phyloP scores from a whole-genome alignment of 2,113 vertebrate genomes.

The Hippocampus abdominalis region DNA sequence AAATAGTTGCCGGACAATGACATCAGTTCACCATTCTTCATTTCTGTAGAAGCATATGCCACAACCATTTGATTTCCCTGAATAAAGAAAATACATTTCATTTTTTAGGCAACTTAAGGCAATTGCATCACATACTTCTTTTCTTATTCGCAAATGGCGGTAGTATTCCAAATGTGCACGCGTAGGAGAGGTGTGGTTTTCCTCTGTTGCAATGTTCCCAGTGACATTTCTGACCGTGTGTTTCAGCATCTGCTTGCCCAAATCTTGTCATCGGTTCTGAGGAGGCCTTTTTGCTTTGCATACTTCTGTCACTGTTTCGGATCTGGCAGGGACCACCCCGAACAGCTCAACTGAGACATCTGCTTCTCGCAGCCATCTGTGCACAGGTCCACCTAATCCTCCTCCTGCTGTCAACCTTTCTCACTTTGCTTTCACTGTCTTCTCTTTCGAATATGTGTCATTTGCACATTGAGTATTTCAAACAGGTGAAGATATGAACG shows the following conservation, averaged over 20 bases:
- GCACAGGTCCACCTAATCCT: conserved; percentile 59
- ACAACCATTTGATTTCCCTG: no score
- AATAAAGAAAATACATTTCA: neutral
- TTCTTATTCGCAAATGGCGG: neutral
- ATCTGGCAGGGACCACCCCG: conserved; percentile 59
- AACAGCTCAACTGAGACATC: conserved; percentile 66
- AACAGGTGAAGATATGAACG: conserved; percentile 4
- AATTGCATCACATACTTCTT: neutral
- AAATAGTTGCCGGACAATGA: neutral
- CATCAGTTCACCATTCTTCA: neutral
- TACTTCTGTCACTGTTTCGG: conserved; percentile 57
- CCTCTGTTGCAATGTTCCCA: conserved; percentile 6
- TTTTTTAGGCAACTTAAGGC: neutral
- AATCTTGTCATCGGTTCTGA: conserved; percentile 53
- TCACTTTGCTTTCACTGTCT: conserved; percentile 18
- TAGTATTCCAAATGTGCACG: conserved; percentile 6
- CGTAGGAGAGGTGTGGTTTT: conserved; percentile 17
- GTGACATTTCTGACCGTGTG: conserved; percentile 42
- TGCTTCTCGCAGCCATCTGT: conserved; percentile 68
- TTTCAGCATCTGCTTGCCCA: conserved; percentile 65
- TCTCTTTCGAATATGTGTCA: conserved; percentile 12
- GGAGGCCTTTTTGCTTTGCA: conserved; percentile 54
- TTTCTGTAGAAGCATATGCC: no score
- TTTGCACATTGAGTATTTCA: conserved; percentile 18
- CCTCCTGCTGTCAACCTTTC: conserved; percentile 38